These are phyloP conservation scores for Cotesia chilonis DNA, from an alignment of 1,140 invertebrate species.

Conservation along the genomic window DNA sequence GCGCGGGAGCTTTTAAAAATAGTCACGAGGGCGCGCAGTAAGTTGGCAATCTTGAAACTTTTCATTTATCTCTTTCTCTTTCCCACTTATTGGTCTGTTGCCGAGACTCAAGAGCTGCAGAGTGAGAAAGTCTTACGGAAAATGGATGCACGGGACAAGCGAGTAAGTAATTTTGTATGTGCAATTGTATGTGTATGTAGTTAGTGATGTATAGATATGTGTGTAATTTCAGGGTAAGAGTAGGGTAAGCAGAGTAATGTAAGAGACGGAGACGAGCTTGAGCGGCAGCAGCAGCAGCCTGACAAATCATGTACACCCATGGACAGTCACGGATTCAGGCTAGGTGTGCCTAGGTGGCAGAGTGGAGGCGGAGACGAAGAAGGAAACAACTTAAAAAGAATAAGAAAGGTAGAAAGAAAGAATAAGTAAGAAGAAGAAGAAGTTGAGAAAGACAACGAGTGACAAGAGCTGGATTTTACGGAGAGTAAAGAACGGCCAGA, in stretches of 20 bases:
- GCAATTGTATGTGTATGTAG: too few relatives aligned
- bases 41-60: too few relatives aligned
- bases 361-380: conserved; percentile 16
- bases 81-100: not conserved
- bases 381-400: conserved; percentile 26
- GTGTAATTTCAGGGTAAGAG: not conserved
- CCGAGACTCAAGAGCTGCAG: not conserved
- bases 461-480: not conserved
- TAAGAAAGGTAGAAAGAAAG: not conserved
- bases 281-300: not conserved
- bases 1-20: not conserved
- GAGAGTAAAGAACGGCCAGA: not conserved
- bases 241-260: not conserved
- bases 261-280: not conserved
- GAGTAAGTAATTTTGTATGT: too few relatives aligned
- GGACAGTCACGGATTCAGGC: conserved; percentile 20
- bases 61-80: not conserved
- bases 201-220: too few relatives aligned
- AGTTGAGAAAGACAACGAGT: too few relatives aligned
- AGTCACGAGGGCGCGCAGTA: conserved; percentile 17
- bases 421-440: too few relatives aligned
- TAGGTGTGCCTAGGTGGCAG: conserved; percentile 34
- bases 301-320: conserved; percentile 16
- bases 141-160: too few relatives aligned
- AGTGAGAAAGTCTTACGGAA: too few relatives aligned